Evolutionary conservation across 1,140 invertebrate species (phyloP).

Genomic region (Procambarus clarkii): DNA sequence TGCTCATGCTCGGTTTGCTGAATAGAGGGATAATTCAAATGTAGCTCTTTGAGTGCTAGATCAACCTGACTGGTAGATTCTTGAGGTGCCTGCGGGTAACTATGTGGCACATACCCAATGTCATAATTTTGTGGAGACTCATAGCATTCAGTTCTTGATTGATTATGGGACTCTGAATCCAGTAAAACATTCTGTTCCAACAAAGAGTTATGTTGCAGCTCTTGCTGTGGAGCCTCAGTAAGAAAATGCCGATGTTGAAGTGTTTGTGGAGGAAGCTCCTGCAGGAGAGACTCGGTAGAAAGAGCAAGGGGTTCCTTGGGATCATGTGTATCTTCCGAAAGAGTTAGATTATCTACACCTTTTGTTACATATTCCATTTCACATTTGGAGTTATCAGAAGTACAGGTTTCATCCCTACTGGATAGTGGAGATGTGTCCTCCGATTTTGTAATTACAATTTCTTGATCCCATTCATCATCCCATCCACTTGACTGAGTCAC

Average conservation of each 20-base stretch:
- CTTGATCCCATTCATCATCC: conserved; percentile 48
- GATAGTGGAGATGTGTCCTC: neutral
- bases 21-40: neutral
- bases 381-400: too few relatives aligned
- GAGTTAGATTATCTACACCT: neutral
- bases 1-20: neutral
- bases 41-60: neutral
- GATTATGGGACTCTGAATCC: neutral
- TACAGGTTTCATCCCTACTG: neutral
- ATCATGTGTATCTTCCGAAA: neutral
- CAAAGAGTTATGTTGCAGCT: neutral
- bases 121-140: neutral
- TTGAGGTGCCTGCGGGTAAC: neutral
- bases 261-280: neutral
- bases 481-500: conserved; percentile 6
- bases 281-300: neutral
- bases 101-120: neutral
- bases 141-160: neutral
- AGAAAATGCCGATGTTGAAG: neutral
- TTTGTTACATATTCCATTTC: neutral
- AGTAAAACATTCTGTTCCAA: neutral
- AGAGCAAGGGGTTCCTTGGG: neutral
- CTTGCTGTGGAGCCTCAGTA: neutral
- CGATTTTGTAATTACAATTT: neutral
- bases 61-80: neutral